Evolutionary conservation across 92 coral and sea anemone genomes (phyloP), one percentile per base, ranked within the genome.

Genomic region (Galaxea fascicularis): DNA sequence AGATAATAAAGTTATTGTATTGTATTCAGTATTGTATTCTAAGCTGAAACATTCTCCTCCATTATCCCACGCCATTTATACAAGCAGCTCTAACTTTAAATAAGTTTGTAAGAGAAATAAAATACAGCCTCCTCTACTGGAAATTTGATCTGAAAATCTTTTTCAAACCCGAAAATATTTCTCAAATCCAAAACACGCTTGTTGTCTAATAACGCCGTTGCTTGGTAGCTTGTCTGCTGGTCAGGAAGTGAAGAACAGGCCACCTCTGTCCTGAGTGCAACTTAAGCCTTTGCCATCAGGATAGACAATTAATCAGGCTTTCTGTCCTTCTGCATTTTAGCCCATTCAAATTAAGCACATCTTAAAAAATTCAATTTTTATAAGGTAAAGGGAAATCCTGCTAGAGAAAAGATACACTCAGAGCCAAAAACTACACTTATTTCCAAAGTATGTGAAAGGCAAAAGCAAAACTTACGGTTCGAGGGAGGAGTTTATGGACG

Each of bases 121-220:
- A n/a, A 21, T 47, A 31, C 26, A 22, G 20, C 15, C 27, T 45
- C n/a, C 10, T 66, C 1, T 47, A 46, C 21, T 71, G 76, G 58
- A 71, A 70, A 44, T 9, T 20, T 21, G 24, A 71, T 46, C 76
- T n/a, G 27, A 45, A 70, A 71, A 71, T n/a, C 76, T 47, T 16
- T 45, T 49, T 46, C 51, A 46, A 71, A 71, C 28, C 29, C 26
- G 66, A 60, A 60, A 14, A 24, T 60, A 21, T n/a, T 20, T 60
- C 3, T 24, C 29, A 22, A 8, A 60, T 26, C 47, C 17, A 41
- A 70, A 45, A 45, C n/a, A 22, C 13, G 9, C n/a, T 46, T 25
- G 58, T 21, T 22, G 56, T 47, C 58, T 45, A 31, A 35, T 35
- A 2, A 21, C 51, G n/a, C 35, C 46, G 24, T 56, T 27, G 30